Evolutionary conservation across 2,113 vertebrate species (phyloP).

Genomic region (Pollachius pollachius): DNA sequence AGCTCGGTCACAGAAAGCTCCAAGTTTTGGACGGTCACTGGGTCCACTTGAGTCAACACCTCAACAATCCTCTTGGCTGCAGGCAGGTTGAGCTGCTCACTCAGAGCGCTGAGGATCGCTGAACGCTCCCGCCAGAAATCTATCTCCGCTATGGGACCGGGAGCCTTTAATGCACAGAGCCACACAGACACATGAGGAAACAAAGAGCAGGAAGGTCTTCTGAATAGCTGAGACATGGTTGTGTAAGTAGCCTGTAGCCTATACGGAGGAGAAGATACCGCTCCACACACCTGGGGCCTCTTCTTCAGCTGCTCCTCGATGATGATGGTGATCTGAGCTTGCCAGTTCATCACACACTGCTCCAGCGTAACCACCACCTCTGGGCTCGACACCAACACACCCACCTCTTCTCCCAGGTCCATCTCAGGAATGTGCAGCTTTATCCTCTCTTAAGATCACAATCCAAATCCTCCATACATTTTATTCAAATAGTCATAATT

Average conservation of each 20-base stretch:
- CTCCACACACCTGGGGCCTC: slow-evolving; percentile 77
- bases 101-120: slow-evolving; percentile 74
- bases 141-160: slow-evolving; percentile 83
- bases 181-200: background rate
- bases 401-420: slow-evolving; percentile 71
- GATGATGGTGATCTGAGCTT: slow-evolving; percentile 78
- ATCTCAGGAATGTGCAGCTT: slow-evolving; percentile 81
- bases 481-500: background rate
- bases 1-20: slow-evolving; percentile 74
- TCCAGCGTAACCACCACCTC: slow-evolving; percentile 77
- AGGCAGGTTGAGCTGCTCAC: slow-evolving; percentile 80
- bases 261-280: background rate
- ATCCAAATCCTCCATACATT: background rate
- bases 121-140: slow-evolving; percentile 84
- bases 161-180: slow-evolving; percentile 63
- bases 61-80: slow-evolving; percentile 78
- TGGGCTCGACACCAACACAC: slow-evolving; percentile 57
- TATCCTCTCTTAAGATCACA: slow-evolving; percentile 67
- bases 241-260: background rate
- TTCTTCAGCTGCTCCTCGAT: slow-evolving; percentile 79
- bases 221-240: background rate
- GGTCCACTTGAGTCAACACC: slow-evolving; percentile 71
- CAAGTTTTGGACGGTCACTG: slow-evolving; percentile 68
- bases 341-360: slow-evolving; percentile 82
- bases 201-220: background rate